phyloP scores from a whole-genome alignment of 2,113 vertebrate species.

The Salvelinus sp. region DNA sequence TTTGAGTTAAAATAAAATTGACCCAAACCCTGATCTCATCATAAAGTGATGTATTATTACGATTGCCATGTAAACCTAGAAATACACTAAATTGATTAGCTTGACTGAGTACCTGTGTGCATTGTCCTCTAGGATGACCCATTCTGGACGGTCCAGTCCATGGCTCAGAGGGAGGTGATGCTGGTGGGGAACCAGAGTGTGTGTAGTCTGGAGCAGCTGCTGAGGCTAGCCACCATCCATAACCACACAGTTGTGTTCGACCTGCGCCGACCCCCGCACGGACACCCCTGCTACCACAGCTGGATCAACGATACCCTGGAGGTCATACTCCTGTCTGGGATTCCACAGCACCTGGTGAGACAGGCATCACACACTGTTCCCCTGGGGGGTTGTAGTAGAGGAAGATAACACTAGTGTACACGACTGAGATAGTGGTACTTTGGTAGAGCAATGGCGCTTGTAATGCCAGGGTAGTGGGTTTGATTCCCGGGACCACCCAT shows the following conservation, averaged over 20 bases:
- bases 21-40: background rate
- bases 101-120: background rate
- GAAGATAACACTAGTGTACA: too few species aligned
- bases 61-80: background rate
- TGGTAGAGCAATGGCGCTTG: too few species aligned
- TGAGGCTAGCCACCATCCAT: constrained; percentile 73
- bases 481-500: too few species aligned
- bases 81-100: background rate
- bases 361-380: background rate
- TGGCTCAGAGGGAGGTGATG: constrained; percentile 75
- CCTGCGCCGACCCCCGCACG: constrained; percentile 78
- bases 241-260: constrained; percentile 83
- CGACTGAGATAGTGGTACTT: too few species aligned
- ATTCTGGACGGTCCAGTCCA: constrained; percentile 81
- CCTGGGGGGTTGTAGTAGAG: too few species aligned
- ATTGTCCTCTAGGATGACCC: constrained; percentile 81
- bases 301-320: constrained; percentile 90
- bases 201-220: constrained; percentile 86
- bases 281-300: constrained; percentile 80
- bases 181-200: constrained; percentile 86
- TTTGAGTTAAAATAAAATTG: background rate
- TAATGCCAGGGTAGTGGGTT: too few species aligned
- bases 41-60: background rate
- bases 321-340: constrained; percentile 78
- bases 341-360: constrained; percentile 84